Base-by-base conservation (phyloP, 2,797 vertebrate species). In the Rhinella marina region DNA sequence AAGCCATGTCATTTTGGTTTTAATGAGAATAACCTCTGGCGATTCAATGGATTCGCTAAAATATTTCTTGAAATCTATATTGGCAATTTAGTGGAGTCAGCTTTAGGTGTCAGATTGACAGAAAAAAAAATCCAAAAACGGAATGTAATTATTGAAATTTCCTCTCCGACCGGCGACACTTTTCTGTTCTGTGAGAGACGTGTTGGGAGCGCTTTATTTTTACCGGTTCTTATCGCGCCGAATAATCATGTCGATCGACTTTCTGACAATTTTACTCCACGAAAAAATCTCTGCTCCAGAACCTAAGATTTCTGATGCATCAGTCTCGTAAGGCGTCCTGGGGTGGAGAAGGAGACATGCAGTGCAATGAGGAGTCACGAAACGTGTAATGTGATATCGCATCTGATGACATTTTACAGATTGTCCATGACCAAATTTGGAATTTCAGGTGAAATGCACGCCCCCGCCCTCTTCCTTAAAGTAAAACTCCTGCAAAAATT, bases 11-110 rank as follows among this genome's bases (percentile, higher is more conserved):
- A 95, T 95, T 94, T 93, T 93, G 92, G 93, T 94, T 93, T 95
- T 94, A 95, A 95, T 95, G 94, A 96, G 94, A 94, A 95, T 94
- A 95, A 96, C 94, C 94, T 92, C 92, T 94, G 93, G 93, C 91
- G 92, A 93, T 92, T 92, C 91, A 92, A 92, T 91, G 91, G 94
- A 93, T 90, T 94, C 93, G 93, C 94, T 95, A 92, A 93, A 94
- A 94, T 93, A 92, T 93, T 94, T 94, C 95, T 93, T 92, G 92
- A 95, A 93, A 89, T 88, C 81, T 93, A 95, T 93, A 90, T 90
- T 92, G 92, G 92, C 94, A 94, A 93, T 95, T 94, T 94, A 93
- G 93, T 92, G 89, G 91, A 93, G 94, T 93, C 90, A 90, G 70
- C 41, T 27, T 41, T 54, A 72, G 81, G 86, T 76, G 86, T 64